Percentiles rank a stretch among this genome's conserved stretches.
phyloP scores from a whole-genome alignment of 2,888 invertebrate genomes.

The Hirtodrosophila duncani region DNA sequence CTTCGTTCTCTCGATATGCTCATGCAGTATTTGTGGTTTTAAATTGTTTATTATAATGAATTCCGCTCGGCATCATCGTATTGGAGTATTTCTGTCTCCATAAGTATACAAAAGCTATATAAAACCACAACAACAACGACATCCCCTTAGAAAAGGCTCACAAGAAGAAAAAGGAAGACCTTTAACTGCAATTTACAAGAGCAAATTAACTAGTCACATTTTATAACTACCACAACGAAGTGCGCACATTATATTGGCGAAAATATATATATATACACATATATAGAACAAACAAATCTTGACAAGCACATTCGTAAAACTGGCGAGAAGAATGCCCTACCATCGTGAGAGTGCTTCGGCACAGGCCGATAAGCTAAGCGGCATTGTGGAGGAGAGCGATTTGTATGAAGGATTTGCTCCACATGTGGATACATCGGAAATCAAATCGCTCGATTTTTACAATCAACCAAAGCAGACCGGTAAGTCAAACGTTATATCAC shows the following conservation, averaged over 20 bases:
- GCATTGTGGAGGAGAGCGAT: conserved; percentile 87
- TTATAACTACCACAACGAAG: too few relatives aligned
- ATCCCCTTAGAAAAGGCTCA: conserved; percentile 13
- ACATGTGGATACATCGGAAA: conserved; percentile 89
- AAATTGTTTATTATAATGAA: conserved; percentile 75
- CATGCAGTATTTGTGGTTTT: conserved; percentile 72
- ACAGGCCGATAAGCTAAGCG: conserved; percentile 84
- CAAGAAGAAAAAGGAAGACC: conserved; percentile 12
- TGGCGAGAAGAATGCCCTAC: conserved; percentile 76
- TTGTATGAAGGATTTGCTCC: conserved; percentile 88
- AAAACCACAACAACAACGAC: conserved; percentile 13
- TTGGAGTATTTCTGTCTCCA: conserved; percentile 79
- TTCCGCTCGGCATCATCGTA: conserved; percentile 78
- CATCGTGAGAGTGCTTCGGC: conserved; percentile 76
- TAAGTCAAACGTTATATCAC: conserved; percentile 43
- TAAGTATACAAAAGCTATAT: conserved; percentile 43
- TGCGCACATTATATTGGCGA: too few relatives aligned
- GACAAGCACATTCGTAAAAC: conserved; percentile 24
- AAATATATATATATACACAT: too few relatives aligned
- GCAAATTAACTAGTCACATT: conserved; percentile 5
- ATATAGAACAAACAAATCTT: conserved; percentile 9
- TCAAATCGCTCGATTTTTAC: conserved; percentile 80
- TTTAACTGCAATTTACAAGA: conserved; percentile 3
- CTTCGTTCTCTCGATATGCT: conserved; percentile 66
- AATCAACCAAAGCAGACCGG: conserved; percentile 76